Base-by-base conservation (phyloP, 2,888 invertebrate genomes). In the Coenonympha glycerion region DNA sequence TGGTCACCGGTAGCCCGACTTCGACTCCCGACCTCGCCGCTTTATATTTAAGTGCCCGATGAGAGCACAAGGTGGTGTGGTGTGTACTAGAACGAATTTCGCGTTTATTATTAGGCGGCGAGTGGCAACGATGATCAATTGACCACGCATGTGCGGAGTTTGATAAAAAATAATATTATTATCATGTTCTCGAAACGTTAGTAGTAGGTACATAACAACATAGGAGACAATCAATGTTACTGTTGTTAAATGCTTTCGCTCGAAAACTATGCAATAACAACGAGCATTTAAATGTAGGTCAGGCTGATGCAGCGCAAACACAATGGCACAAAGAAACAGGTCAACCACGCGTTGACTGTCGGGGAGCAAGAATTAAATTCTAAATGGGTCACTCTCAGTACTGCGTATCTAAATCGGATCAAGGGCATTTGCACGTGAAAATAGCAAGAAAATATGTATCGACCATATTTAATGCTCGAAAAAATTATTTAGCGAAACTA, bases 21-120 rank as follows among this genome's bases (percentile, higher is more conserved):
- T 62, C 68, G 69, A 66, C 71, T 77, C 68, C 68, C 80, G 85
- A 84, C 85, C 87, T 87, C 85, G 76, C 68, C 71, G 77, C 85
- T 85, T 85, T 86, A 86, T 85, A 85, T 44, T 30, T 86, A 86
- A 82, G 81, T 78, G 77, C 65, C 79, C 78, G 79, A 78, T 76
- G 83, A 80, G 80, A 69, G 76, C 74, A 79, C 76, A 79, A 83
- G 76, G 77, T 79, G 73, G 68, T 62, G 77, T 79, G 73, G 68
- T 62, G 58, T 79, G 69, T 73, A 71, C 66, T 77, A 76, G 71
- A 74, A 70, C 70, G 62, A 72, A 74, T 69, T 68, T 67, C 66
- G 66, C 66, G 71, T 77, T 79, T 84, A 84, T 80, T 84, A 79
- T 83, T 83, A 83, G 83, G 70, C 63, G 68, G 64, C 66, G 73